These are phyloP conservation scores for Acomys russatus DNA, from an alignment of 2,797 vertebrate species.

Conservation along the genomic window DNA sequence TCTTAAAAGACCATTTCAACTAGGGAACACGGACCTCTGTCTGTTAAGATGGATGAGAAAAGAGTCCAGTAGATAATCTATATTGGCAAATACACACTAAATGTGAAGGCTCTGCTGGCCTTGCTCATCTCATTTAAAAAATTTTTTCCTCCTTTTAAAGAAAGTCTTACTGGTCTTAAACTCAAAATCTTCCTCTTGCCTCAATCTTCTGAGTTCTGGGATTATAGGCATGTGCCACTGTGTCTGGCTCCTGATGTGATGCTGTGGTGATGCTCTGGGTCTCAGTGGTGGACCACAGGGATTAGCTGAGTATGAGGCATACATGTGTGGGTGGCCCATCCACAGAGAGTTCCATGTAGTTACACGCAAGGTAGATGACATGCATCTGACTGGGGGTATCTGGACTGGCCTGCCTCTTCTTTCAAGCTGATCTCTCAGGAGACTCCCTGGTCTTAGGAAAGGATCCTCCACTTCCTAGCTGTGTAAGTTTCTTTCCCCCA, in stretches of 20 bases:
- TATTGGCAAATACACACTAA: not conserved
- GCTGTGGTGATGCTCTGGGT: not conserved
- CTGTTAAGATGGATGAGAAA: not conserved
- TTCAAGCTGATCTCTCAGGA: not conserved
- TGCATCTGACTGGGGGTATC: not conserved
- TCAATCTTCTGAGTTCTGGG: not conserved
- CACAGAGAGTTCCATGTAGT: not conserved
- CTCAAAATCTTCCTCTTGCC: not conserved
- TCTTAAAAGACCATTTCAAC: conserved; percentile 1
- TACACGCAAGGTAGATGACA: not conserved
- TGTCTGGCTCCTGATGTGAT: not conserved
- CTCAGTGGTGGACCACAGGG: not conserved
- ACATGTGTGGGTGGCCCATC: not conserved
- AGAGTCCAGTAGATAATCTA: not conserved
- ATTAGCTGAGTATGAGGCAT: too few relatives aligned
- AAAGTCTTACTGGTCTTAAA: not conserved
- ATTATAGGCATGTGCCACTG: not conserved
- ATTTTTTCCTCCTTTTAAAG: not conserved
- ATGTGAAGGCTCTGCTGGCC: not conserved
- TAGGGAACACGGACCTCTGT: not conserved
- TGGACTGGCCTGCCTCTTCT: not conserved
- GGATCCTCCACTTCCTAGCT: not conserved
- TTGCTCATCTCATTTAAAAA: not conserved
- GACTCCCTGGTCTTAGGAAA: not conserved
- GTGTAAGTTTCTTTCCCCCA: not conserved